These are phyloP conservation scores for Spondyliosoma cantharus DNA, from an alignment of 2,797 vertebrate genomes.

Conservation along the genomic window DNA sequence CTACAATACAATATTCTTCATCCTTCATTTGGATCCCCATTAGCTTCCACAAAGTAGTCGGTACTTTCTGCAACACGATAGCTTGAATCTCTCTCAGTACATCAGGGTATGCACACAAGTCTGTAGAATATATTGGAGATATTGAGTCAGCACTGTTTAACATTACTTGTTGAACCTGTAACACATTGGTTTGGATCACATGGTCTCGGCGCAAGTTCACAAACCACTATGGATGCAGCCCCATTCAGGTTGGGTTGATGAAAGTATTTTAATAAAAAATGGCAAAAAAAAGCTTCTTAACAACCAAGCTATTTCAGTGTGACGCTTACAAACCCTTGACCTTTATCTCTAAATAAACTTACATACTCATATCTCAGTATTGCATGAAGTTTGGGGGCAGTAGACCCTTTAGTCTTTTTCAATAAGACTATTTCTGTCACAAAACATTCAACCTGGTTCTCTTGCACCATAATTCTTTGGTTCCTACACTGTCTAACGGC, in stretches of 20 bases:
- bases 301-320: neutral
- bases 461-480: neutral
- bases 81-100: constrained; percentile 2
- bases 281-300: constrained; percentile 7
- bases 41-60: neutral
- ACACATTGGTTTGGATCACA: constrained; percentile 20
- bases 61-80: neutral
- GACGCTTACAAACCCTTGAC: neutral
- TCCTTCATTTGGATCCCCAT: neutral
- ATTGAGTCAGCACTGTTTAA: constrained; percentile 5
- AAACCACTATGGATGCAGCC: neutral
- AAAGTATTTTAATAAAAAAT: neutral
- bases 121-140: neutral
- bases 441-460: neutral
- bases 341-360: constrained; percentile 11
- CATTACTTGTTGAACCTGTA: neutral
- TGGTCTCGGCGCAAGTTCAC: constrained; percentile 37
- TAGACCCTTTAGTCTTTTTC: neutral
- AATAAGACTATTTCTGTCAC: neutral
- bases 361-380: constrained; percentile 1
- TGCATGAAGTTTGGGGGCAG: neutral
- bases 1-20: neutral
- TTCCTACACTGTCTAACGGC: neutral
- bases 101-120: constrained; percentile 1
- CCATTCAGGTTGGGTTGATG: constrained; percentile 10